These are phyloP conservation scores for Myanophis thanlyinensis DNA, from an alignment of 2,113 vertebrate species.

Conservation along the genomic window DNA sequence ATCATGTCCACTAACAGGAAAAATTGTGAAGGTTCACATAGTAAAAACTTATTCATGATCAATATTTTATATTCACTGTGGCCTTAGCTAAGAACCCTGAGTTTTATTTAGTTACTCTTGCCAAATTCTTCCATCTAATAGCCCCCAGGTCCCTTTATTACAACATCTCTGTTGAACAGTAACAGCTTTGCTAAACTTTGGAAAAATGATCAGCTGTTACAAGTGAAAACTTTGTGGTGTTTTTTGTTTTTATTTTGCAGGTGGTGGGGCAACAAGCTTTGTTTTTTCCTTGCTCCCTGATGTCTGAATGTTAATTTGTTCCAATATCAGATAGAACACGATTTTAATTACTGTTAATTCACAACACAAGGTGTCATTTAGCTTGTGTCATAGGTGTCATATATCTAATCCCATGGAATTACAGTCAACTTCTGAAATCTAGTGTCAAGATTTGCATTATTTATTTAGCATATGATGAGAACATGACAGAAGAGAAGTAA, in stretches of 20 bases:
- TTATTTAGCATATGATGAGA: background rate
- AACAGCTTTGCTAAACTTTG: background rate
- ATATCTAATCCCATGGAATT: background rate
- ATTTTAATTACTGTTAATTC: constrained; percentile 1
- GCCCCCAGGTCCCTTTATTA: background rate
- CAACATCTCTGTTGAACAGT: constrained; percentile 6
- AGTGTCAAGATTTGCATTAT: background rate
- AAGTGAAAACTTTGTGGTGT: background rate
- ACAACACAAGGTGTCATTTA: constrained; percentile 10
- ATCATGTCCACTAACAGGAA: background rate
- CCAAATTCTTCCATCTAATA: constrained; percentile 12
- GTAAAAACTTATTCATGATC: constrained; percentile 18
- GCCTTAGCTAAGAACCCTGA: background rate
- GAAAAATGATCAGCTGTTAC: background rate
- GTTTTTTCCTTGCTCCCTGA: background rate
- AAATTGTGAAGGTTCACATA: background rate
- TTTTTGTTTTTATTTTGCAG: background rate
- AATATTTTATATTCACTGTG: background rate
- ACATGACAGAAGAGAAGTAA: background rate
- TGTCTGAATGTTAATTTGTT: background rate
- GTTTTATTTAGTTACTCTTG: constrained; percentile 12
- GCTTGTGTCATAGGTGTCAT: too few species aligned
- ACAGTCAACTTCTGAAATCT: background rate
- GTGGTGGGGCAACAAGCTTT: background rate
- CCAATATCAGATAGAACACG: background rate